Base-by-base conservation (phyloP, 2,888 invertebrate genomes). In the Pinctada fucata region DNA sequence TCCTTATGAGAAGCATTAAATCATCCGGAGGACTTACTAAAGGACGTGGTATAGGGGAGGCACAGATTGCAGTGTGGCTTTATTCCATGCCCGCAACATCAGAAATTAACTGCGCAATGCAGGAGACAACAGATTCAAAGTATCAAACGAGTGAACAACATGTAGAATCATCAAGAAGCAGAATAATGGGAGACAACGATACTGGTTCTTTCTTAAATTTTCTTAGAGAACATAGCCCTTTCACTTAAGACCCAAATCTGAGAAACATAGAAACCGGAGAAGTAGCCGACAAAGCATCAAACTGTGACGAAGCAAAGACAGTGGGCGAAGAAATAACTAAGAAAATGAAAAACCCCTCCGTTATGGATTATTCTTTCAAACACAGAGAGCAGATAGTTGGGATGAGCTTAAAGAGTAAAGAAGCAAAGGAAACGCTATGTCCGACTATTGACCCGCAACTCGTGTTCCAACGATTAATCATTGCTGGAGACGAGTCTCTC, bases 221-320 rank as follows among this genome's bases (percentile, higher is more conserved):
- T 74, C 64, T 86, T 3, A 31, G 70, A 45, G 80, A 82, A 1
- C 78, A 76, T 58, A 83, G 75, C 70, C 87, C 85, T 13, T 86
- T 88, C 50, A 16, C n/a, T 48, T 77, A 77, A 47, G 84, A 80
- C 8, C 6, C 63, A 63, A 58, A 13, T 13, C 72, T 87, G 1
- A 67, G 81, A 58, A 88, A 83, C 70, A 85, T 88, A 48, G 82
- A 81, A 68, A 86, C 79, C 52, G 85, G 84, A 45, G 78, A 77
- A 2, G 50, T 16, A 72, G 85, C 83, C 10, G 83, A 79, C 2
- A 65, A 52, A 8, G 47, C 48, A 10, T 74, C 81, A 8, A 13
- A 78, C 47, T 49, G 31, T 16, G 49, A 78, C 31, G 52, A 10
- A 16, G 58, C 73, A 52, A 50, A n/a, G 13, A 58, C 65, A 52